These are phyloP conservation scores for Dione juno DNA, from an alignment of 2,888 invertebrate genomes.

Conservation along the genomic window DNA sequence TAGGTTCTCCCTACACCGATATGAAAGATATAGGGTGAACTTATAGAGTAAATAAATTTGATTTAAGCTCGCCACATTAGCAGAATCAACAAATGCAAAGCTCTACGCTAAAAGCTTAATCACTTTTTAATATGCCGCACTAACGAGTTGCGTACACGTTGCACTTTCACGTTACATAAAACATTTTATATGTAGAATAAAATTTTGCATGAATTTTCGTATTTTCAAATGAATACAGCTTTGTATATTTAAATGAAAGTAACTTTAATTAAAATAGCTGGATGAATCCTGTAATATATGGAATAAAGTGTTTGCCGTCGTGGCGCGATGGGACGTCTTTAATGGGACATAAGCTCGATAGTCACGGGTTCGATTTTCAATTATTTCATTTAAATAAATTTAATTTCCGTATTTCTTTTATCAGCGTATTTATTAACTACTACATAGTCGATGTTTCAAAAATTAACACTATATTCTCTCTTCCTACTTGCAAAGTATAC, in stretches of 20 bases:
- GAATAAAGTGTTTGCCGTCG: neutral
- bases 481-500: no score
- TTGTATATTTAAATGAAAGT: constrained; percentile 9
- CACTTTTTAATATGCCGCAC: constrained; percentile 32
- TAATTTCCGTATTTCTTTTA: no score
- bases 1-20: no score
- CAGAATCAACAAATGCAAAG: constrained; percentile 13
- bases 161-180: constrained; percentile 15
- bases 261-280: constrained; percentile 9
- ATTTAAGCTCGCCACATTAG: constrained; percentile 2
- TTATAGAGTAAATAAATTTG: no score
- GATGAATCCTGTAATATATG: neutral
- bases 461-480: no score
- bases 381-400: no score
- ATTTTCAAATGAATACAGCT: constrained; percentile 15
- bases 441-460: no score
- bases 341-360: no score
- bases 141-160: constrained; percentile 21
- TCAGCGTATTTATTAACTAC: no score
- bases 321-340: no score
- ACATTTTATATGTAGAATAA: neutral
- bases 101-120: constrained; percentile 27
- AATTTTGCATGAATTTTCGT: constrained; percentile 13
- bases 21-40: no score
- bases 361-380: no score